Evolutionary conservation across 2,888 invertebrate genomes (phyloP), one percentile per base, ranked within the genome.

Genomic region (Sphaeridia pumilis): DNA sequence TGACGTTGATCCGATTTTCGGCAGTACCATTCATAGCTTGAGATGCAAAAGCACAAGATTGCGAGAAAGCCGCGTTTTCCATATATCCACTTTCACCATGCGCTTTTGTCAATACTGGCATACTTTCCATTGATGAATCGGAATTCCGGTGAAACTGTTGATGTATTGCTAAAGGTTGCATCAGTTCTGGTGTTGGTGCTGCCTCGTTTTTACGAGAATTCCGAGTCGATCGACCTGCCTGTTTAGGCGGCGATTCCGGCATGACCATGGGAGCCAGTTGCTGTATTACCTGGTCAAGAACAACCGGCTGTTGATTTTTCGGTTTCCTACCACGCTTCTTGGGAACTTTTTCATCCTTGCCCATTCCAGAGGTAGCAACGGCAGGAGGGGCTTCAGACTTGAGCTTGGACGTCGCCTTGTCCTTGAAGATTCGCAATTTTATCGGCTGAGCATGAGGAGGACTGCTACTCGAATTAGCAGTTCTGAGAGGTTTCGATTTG

Each of bases 361-460:
- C 31, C 38, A 4, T 12, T 12, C 24, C 27, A 7, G 27, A 38
- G 12, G 34, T 14, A 41, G 42, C 46, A 38, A 45, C 47, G 1
- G 63, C 56, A 14, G 59, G 60, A 17, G 61, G 50, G 31, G 55
- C 58, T 34, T 63, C 59, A 4, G 65, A 52, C 31, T 65, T 66
- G 54, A 67, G 60, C 36, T 67, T 66, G 17, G 66, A 64, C 20
- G 78, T 79, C 14, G 78, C 82, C 36, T 66, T 64, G 35, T 65
- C 65, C 72, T 87, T 84, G 61, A 87, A 87, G 76, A 89, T 89
- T 72, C 88, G 78, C 59, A 89, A 73, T 50, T 88, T 87, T 67
- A 89, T 89, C 24, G 88, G 88, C 42, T 52, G 55, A 26, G 49
- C 36, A 36, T 36, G 44, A 42, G 55, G 47, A 21, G 58, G 52